Conservation (phyloP, 2,113 vertebrate genomes). For the Columba janthina region DNA sequence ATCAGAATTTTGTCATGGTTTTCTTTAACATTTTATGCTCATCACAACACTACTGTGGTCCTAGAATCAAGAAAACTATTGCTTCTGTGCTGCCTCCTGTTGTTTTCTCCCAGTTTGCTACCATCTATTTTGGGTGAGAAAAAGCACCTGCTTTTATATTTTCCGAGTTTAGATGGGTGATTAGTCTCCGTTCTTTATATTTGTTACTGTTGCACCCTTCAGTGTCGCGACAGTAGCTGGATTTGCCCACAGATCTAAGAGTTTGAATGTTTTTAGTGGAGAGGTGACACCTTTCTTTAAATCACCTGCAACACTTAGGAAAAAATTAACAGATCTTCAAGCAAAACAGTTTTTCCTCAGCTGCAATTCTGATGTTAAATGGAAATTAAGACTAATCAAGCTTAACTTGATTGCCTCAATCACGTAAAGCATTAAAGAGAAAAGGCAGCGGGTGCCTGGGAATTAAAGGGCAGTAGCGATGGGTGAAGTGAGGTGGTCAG, state of each 20-base stretch:
- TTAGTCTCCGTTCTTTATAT: neutral
- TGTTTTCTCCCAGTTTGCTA: neutral
- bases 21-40: neutral
- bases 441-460: neutral
- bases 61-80: neutral
- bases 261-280: neutral
- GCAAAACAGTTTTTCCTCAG: neutral
- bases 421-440: neutral
- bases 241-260: neutral
- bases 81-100: no score
- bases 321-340: neutral
- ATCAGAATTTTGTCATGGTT: neutral
- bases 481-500: accelerated
- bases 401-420: neutral
- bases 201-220: neutral
- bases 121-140: neutral
- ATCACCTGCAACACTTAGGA: neutral
- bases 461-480: accelerated
- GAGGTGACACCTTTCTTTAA: neutral
- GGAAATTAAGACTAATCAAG: neutral
- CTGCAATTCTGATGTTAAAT: neutral
- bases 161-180: accelerated
- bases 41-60: neutral
- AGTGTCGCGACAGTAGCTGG: accelerated
- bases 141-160: neutral